A percentile compares a stretch with the other conserved stretches of the same genome.
Evolutionary conservation across 37 sponge, comb jelly and placozoan genomes (phyloP).

Genomic region (Beroe forskalii): DNA sequence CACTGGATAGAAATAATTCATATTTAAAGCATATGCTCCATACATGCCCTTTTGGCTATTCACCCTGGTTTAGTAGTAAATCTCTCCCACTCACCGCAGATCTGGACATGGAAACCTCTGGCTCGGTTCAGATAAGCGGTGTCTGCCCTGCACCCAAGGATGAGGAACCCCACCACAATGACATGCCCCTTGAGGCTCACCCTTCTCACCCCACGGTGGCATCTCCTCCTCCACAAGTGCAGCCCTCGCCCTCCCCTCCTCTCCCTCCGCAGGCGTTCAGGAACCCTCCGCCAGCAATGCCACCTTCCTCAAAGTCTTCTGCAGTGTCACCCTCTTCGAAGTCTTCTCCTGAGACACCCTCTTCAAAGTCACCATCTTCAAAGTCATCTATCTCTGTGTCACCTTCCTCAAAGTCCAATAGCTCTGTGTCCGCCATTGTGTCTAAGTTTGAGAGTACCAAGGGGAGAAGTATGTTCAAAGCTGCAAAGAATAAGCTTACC

Average conservation of each 20-base stretch:
- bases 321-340: neutral
- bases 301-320: too few relatives aligned
- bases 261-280: slow-evolving; percentile 61
- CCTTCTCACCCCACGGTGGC: too few relatives aligned
- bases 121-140: neutral
- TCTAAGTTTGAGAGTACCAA: neutral
- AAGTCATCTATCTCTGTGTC: neutral
- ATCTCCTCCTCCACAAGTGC: neutral
- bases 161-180: too few relatives aligned
- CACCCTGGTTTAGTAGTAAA: too few relatives aligned
- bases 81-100: too few relatives aligned
- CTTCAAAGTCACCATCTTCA: neutral
- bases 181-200: too few relatives aligned
- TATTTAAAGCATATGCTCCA: too few relatives aligned
- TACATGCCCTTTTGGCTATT: too few relatives aligned
- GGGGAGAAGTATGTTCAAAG: neutral
- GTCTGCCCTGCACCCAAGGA: neutral
- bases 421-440: neutral
- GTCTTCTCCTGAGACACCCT: neutral
- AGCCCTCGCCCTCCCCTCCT: slow-evolving; percentile 39
- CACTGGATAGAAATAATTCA: too few relatives aligned
- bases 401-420: neutral
- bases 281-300: neutral
- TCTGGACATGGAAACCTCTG: too few relatives aligned
- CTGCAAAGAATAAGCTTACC: neutral